phyloP scores from a whole-genome alignment of 64 coral and sea anemone genomes.

The Actinia tenebrosa region DNA sequence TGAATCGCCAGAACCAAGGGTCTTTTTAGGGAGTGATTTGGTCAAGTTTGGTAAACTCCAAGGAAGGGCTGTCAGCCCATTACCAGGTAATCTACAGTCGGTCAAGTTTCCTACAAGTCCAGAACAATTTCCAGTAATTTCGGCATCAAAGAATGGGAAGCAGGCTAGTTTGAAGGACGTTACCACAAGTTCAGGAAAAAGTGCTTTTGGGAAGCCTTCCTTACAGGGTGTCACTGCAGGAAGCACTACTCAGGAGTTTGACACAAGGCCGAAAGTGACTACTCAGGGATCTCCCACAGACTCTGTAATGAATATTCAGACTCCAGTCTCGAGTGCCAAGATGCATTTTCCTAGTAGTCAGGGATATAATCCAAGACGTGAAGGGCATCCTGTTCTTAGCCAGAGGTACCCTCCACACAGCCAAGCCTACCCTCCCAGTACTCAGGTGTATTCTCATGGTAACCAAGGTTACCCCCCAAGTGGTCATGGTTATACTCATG shows the following conservation, averaged over 20 bases:
- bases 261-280: not conserved
- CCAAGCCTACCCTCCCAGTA: not conserved
- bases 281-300: not conserved
- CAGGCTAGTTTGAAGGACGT: not conserved
- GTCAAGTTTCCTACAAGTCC: slow-evolving; percentile 1
- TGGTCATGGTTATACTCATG: not conserved
- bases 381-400: not conserved
- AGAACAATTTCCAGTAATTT: slow-evolving; percentile 3
- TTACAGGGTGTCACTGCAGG: not conserved
- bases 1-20: slow-evolving; percentile 25
- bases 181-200: not conserved
- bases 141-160: not conserved
- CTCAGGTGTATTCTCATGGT: not conserved
- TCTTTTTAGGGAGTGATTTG: slow-evolving; percentile 5
- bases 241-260: not conserved
- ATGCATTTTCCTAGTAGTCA: not conserved
- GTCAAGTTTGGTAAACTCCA: slow-evolving; percentile 23
- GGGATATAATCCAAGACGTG: not conserved
- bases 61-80: slow-evolving; percentile 7
- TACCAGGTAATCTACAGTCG: not conserved
- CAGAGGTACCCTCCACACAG: not conserved
- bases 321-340: not conserved
- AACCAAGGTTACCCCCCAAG: not conserved
- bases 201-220: not conserved
- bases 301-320: not conserved